Evolutionary conservation across 2,113 vertebrate genomes (phyloP).

Genomic region (Jacana jacana): DNA sequence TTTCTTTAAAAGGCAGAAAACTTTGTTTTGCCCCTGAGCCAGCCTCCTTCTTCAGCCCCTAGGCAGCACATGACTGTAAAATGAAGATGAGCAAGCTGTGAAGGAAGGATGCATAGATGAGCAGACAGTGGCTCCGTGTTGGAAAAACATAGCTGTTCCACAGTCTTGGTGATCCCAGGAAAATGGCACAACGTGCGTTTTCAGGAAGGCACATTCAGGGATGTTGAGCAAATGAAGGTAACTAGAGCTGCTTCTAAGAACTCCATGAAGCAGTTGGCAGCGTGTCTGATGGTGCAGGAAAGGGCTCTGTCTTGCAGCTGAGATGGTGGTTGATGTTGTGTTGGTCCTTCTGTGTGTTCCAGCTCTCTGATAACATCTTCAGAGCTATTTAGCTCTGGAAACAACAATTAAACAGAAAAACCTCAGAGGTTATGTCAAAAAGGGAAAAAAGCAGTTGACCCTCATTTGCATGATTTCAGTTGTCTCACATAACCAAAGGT

Average conservation of each 20-base stretch:
- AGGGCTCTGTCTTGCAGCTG: no score
- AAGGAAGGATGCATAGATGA: background rate
- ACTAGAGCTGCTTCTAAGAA: background rate
- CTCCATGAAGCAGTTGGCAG: background rate
- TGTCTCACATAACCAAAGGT: no score
- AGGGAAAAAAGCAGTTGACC: no score
- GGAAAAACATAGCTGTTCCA: no score
- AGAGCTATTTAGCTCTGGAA: no score
- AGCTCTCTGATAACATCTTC: no score
- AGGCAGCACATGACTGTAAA: background rate
- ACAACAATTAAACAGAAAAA: no score
- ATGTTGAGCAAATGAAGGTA: background rate
- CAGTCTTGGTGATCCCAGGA: background rate
- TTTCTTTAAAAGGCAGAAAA: background rate
- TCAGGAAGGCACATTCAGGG: background rate
- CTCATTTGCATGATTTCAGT: no score
- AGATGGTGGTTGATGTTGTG: no score
- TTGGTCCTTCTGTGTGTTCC: no score
- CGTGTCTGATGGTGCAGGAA: no score
- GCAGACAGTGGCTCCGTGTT: background rate
- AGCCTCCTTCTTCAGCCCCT: background rate
- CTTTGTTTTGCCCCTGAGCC: background rate
- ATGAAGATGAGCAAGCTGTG: accelerated
- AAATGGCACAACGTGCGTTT: background rate
- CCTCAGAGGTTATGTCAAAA: no score